Base-by-base conservation (phyloP, 2,113 vertebrate species). In the Cyanoderma ruficeps region DNA sequence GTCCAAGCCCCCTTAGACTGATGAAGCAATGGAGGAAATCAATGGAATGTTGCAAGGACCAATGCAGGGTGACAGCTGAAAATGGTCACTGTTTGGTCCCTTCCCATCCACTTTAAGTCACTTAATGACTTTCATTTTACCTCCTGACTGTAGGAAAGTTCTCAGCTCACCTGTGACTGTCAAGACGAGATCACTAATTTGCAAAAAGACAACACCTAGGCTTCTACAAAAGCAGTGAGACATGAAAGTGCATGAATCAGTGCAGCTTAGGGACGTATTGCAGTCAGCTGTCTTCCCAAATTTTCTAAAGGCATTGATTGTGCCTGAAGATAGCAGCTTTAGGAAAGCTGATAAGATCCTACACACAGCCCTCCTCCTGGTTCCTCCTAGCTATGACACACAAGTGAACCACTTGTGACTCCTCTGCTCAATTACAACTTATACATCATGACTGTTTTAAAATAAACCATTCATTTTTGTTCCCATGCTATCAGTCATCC, bases 1-100 rank as follows among this genome's bases (percentile, higher is more conserved):
- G 0, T 1, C 0, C 56, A 88, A 60, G 9, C 1, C 4, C n/a
- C 13, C 16, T 28, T 13, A 79, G 14, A 3, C 28, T 67, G 35
- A 57, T 27, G 57, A 87, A 67, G 18, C 30, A 56, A 16, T 7
- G 14, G 39, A 80, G 15, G 17, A 94, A 86, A 85, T 56, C 18
- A 27, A 3, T 3, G 6, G 37, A 56, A 19, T 15, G 23, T 20
- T 72, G 69, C 49, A 83, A 91, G 55, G 16, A 84, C 16, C 19
- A 57, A 49, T 44, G n/a, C 28, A 85, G n/a, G 10, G 12, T 42
- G 16, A 56, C 41, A 65, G 24, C 56, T 35, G 42, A 33, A 61
- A 74, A 53, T 11, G 3, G 17, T 22, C n/a, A 13, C 44, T 60
- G 11, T 70, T 60, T 31, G 33, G 18, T 18, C 64, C 7, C 22